These are phyloP conservation scores for Periophthalmodon schlosseri DNA, from an alignment of 2,113 vertebrate genomes.

Conservation along the genomic window DNA sequence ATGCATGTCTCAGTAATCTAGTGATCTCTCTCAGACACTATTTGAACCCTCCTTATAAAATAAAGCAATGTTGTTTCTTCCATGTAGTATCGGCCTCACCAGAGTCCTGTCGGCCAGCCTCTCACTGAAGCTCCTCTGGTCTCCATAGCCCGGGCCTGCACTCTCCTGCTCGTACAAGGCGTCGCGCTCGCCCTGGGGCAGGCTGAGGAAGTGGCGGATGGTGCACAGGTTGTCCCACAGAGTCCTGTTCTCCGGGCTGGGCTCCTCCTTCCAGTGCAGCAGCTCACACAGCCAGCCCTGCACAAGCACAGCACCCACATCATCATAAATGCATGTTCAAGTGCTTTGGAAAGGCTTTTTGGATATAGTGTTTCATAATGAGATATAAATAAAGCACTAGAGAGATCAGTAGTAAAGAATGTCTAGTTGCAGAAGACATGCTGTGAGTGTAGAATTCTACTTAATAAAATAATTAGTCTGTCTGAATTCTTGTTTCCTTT, in stretches of 20 bases:
- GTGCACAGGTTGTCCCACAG: slow-evolving; percentile 95
- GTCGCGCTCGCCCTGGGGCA: slow-evolving; percentile 90
- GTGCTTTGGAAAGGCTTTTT: neutral
- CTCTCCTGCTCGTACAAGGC: slow-evolving; percentile 96
- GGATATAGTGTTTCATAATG: neutral
- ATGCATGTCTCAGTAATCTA: too few relatives aligned
- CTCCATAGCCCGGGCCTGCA: slow-evolving; percentile 80
- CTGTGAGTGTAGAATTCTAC: too few relatives aligned
- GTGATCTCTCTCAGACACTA: too few relatives aligned
- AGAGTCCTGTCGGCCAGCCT: slow-evolving; percentile 78
- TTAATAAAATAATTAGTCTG: too few relatives aligned
- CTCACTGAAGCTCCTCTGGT: too few relatives aligned
- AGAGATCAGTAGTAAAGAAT: too few relatives aligned
- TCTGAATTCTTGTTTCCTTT: too few relatives aligned
- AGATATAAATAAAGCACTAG: too few relatives aligned
- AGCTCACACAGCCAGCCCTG: slow-evolving; percentile 96
- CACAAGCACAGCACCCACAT: neutral
- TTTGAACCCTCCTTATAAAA: too few relatives aligned
- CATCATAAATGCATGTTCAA: neutral
- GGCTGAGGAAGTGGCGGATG: slow-evolving; percentile 92
- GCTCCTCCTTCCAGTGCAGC: slow-evolving; percentile 95
- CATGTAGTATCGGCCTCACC: slow-evolving; percentile 73
- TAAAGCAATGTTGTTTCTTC: too few relatives aligned
- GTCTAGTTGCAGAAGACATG: too few relatives aligned
- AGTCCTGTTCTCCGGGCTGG: slow-evolving; percentile 91